Conservation (phyloP, 1,140 invertebrate species). For the Drosophila punjabiensis region DNA sequence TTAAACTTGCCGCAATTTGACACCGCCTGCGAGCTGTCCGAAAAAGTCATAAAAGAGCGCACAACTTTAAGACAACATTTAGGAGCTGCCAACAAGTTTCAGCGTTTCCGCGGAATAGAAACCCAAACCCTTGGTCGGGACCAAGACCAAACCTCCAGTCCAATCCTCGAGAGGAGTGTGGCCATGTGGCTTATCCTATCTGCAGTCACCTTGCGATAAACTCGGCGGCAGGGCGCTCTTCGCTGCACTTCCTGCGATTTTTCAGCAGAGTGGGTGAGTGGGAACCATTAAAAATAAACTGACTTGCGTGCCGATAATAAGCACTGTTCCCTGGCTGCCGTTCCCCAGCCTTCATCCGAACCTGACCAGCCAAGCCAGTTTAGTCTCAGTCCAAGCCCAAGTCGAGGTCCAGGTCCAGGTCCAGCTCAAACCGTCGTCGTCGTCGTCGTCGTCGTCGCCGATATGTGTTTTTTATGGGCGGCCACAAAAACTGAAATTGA, state of each 20-base stretch:
- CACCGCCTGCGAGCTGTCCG: conserved; percentile 23
- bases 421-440: conserved; percentile 37
- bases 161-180: conserved; percentile 7
- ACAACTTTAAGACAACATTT: conserved; percentile 74
- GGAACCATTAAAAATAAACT: conserved; percentile 85
- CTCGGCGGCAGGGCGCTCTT: conserved; percentile 45
- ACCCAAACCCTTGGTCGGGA: conserved; percentile 28
- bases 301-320: conserved; percentile 85
- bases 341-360: conserved; percentile 1
- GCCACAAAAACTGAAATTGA: conserved; percentile 84
- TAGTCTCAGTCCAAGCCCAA: neutral
- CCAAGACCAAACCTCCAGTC: conserved; percentile 12
- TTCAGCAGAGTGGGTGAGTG: conserved; percentile 75
- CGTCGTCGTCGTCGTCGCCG: conserved; percentile 50
- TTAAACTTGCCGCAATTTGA: conserved; percentile 43
- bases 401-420: conserved; percentile 27
- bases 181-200: conserved; percentile 46
- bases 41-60: conserved; percentile 64
- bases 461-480: conserved; percentile 84
- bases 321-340: conserved; percentile 43
- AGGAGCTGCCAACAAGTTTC: conserved; percentile 74
- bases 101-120: conserved; percentile 72
- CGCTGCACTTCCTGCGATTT: conserved; percentile 56
- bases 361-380: conserved; percentile 25
- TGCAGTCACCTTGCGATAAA: conserved; percentile 77